Conservation (phyloP, 1,140 invertebrate genomes). For the Drosophila hydei region DNA sequence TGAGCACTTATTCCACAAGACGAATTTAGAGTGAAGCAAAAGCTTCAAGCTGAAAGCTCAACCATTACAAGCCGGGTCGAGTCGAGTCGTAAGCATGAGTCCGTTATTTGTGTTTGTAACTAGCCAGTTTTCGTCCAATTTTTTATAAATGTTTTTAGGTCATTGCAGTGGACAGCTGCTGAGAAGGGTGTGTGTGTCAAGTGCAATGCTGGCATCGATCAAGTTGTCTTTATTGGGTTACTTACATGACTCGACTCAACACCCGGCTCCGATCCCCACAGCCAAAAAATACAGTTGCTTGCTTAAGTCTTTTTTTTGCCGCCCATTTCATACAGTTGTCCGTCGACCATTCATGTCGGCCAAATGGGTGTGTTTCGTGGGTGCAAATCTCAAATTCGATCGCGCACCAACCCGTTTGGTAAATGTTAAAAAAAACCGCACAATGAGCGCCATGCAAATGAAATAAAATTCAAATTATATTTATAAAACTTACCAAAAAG, state of each 20-base stretch:
- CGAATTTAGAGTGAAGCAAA: conserved; percentile 50
- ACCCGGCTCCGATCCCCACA: background rate
- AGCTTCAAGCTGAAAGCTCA: conserved; percentile 68
- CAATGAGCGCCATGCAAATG: conserved; percentile 66
- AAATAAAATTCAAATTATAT: conserved; percentile 63
- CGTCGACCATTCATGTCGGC: conserved; percentile 58
- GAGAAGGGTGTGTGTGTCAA: conserved; percentile 62
- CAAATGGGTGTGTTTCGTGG: conserved; percentile 77
- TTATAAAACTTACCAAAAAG: conserved; percentile 67
- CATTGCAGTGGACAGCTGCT: conserved; percentile 51
- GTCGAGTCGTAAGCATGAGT: conserved; percentile 33
- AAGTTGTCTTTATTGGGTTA: conserved; percentile 74
- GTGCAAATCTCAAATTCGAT: conserved; percentile 62
- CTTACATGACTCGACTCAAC: conserved; percentile 64
- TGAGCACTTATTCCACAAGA: conserved; percentile 66
- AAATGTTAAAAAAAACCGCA: conserved; percentile 31
- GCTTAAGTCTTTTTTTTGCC: conserved; percentile 67
- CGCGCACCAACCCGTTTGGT: conserved; percentile 14
- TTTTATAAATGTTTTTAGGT: conserved; percentile 59
- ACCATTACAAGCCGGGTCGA: conserved; percentile 41
- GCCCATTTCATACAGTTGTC: conserved; percentile 30
- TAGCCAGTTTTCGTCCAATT: conserved; percentile 50
- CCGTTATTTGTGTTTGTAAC: conserved; percentile 41
- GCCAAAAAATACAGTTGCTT: conserved; percentile 56
- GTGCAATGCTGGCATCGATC: conserved; percentile 76